Conservation (phyloP, 2,113 vertebrate genomes). For the Glareola pratincola region DNA sequence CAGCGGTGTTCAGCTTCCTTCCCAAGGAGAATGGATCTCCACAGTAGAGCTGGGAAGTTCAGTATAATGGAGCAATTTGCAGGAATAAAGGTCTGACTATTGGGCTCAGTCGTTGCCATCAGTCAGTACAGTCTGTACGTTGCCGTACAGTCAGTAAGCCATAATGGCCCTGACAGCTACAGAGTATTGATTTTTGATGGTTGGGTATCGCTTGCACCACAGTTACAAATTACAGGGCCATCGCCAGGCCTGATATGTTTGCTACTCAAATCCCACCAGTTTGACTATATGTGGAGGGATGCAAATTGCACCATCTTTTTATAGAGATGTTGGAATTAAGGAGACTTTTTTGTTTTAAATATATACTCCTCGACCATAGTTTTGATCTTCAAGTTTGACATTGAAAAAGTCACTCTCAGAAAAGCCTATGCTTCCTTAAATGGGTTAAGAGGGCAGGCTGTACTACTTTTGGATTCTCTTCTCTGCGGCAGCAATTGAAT, state of each 20-base stretch:
- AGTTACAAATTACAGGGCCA: background rate
- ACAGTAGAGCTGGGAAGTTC: background rate
- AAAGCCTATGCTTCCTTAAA: background rate
- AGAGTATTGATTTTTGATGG: background rate
- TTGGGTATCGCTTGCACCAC: background rate
- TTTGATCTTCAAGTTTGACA: background rate
- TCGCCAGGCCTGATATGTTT: background rate
- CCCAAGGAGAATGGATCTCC: background rate
- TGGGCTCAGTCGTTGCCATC: background rate
- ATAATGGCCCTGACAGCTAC: background rate
- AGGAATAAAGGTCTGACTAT: background rate
- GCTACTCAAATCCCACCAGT: background rate
- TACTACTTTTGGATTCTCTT: background rate
- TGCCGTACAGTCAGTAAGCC: background rate
- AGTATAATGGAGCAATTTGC: background rate
- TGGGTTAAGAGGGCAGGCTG: background rate
- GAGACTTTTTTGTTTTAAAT: background rate
- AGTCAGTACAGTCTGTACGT: too few species aligned
- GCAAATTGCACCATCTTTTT: background rate
- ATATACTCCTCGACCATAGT: background rate
- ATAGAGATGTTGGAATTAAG: background rate
- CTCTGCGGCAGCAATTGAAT: background rate
- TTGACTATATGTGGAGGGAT: background rate
- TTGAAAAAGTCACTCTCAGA: background rate
- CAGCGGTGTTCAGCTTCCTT: fast-evolving